Base-by-base conservation (phyloP, 2,113 vertebrate species). In the cat (Felis catus) region DNA sequence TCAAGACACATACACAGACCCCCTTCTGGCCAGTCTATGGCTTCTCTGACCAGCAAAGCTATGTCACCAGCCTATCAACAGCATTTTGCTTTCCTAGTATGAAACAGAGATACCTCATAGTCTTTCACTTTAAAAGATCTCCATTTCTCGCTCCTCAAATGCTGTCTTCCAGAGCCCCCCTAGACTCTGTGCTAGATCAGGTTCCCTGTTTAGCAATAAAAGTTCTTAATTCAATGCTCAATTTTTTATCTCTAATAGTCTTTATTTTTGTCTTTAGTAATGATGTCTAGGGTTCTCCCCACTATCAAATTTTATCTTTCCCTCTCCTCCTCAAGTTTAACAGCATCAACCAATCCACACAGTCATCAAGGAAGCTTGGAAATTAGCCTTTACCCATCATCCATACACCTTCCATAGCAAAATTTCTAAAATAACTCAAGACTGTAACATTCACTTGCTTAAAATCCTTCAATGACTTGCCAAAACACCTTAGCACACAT, bases 31-130 rank as follows among this genome's bases (percentile, higher is more conserved):
- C 61, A 89, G 36, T 63, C 3, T 25, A 82, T 61, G 51, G 7
- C 81, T 90, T 86, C 58, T 53, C 82, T 91, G 39, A 82, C 39
- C 89, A 92, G 89, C 51, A 95, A 92, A 82, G 39, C 63, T 51
- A 31, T n/a, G 41, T 88, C 25, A 61, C 27, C 58, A 89, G 68
- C 48, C 81, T 86, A 92, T 55, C 70, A 78, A 63, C 11, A 86
- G 45, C 27, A 71, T 13, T 53, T 70, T 73, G 51, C 36, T 92
- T 73, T 71, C 82, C 89, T 92, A 79, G 79, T 86, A 80, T 29
- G 45, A 36, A 85, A 66, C 36, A 71, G 70, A 41, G 16, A 48
- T 16, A 36, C 63, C 76, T 89, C 65, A 13, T 19, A n/a, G 25
- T 61, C 48, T 81, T 89, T 31, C 36, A 13, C 41, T 80, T 91